Evolutionary conservation across 2,888 invertebrate species (phyloP).

Genomic region (Trachelus troglodyta): DNA sequence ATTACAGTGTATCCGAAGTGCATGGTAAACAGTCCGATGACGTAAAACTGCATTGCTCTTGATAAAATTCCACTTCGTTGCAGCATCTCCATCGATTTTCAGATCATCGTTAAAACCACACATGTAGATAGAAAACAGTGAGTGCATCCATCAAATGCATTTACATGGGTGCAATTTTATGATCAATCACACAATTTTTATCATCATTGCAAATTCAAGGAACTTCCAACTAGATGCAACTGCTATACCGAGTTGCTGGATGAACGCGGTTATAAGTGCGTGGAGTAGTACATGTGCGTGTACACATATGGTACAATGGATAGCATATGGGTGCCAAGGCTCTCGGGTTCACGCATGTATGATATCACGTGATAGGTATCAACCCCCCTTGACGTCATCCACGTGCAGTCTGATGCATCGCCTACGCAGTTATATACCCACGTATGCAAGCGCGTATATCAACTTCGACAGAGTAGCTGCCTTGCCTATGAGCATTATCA

Average conservation of each 20-base stretch:
- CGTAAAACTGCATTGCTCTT: background rate
- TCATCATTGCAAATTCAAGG: conserved; percentile 18
- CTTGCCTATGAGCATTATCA: background rate
- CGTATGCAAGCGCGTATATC: background rate
- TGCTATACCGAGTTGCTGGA: background rate
- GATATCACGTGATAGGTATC: conserved; percentile 31
- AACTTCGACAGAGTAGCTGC: background rate
- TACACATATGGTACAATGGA: conserved; percentile 16
- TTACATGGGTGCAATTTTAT: background rate
- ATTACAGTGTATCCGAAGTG: background rate
- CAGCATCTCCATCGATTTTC: background rate
- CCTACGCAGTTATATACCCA: conserved; percentile 16
- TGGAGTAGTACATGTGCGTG: conserved; percentile 10
- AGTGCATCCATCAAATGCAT: background rate
- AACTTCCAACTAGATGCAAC: conserved; percentile 19
- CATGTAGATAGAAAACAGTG: background rate
- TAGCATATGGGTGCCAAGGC: conserved; percentile 35
- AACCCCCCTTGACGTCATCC: conserved; percentile 31
- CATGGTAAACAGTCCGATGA: background rate
- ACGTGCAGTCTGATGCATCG: conserved; percentile 20
- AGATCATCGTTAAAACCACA: background rate
- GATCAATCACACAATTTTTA: background rate
- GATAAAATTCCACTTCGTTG: background rate
- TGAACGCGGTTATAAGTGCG: background rate
- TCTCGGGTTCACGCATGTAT: conserved; percentile 23